Conservation (phyloP, 2,113 vertebrate genomes). For the Motacilla tschutschensis region DNA sequence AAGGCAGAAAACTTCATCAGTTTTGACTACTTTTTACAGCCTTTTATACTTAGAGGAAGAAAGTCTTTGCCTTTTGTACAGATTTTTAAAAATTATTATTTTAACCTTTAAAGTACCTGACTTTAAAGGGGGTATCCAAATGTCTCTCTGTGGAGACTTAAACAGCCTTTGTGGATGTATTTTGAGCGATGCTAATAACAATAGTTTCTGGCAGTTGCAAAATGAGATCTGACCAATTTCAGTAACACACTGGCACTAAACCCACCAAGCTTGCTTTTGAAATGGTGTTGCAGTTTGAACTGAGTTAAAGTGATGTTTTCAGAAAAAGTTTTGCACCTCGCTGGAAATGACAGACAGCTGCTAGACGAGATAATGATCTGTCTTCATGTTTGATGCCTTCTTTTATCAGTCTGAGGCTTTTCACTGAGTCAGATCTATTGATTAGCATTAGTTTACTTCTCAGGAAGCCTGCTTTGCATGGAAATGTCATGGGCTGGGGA, state of each 20-base stretch:
- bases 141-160: constrained; percentile 17
- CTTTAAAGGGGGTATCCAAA: constrained; percentile 36
- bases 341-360: constrained; percentile 56
- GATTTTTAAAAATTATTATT: neutral
- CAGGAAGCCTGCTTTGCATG: constrained; percentile 54
- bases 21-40: neutral
- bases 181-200: constrained; percentile 56
- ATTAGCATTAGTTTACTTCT: constrained; percentile 60
- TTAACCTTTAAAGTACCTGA: constrained; percentile 30
- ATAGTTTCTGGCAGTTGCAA: constrained; percentile 49
- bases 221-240: constrained; percentile 56
- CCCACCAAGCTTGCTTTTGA: constrained; percentile 21
- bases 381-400: constrained; percentile 57
- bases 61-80: constrained; percentile 2
- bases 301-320: constrained; percentile 48
- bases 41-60: neutral
- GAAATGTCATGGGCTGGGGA: constrained; percentile 39
- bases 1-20: neutral
- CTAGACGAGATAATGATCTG: constrained; percentile 58
- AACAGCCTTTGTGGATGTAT: constrained; percentile 32
- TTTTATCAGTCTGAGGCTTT: constrained; percentile 63
- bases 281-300: constrained; percentile 53
- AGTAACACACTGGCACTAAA: constrained; percentile 32
- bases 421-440: constrained; percentile 64
- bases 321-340: constrained; percentile 29